phyloP scores from a whole-genome alignment of 35 echinoderm and acorn worm species.

The Diadema setosum region DNA sequence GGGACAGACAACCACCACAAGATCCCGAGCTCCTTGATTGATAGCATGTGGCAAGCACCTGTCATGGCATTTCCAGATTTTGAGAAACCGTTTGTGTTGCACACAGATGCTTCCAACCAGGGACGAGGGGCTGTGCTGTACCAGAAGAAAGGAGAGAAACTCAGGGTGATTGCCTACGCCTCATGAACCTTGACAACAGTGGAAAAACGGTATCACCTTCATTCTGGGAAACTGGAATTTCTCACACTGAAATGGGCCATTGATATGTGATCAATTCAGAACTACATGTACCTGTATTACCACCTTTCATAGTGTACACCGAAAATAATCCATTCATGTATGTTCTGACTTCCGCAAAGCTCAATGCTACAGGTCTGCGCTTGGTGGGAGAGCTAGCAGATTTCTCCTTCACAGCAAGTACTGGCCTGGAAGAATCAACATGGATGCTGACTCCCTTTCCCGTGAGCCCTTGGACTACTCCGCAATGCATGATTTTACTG shows the following conservation, averaged over 20 bases:
- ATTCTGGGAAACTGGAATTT: neutral
- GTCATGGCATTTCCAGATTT: conserved; percentile 48
- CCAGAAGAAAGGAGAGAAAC: conserved; percentile 16
- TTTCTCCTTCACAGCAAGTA: conserved; percentile 26
- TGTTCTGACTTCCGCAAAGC: neutral
- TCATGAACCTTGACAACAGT: conserved; percentile 29
- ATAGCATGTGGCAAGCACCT: neutral
- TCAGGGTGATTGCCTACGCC: conserved; percentile 37
- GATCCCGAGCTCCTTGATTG: neutral
- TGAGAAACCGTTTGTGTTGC: neutral
- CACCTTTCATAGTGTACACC: neutral
- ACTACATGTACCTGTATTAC: neutral
- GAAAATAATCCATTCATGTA: conserved; percentile 39
- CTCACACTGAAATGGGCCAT: conserved; percentile 19
- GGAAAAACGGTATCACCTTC: conserved; percentile 7
- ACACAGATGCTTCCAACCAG: conserved; percentile 37
- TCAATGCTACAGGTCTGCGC: conserved; percentile 11
- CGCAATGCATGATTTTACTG: neutral
- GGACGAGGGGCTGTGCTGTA: conserved; percentile 46
- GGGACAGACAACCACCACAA: conserved; percentile 12
- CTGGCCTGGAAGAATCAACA: neutral
- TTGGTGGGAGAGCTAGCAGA: conserved; percentile 14
- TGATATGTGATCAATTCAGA: neutral
- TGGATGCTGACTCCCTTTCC: conserved; percentile 6
- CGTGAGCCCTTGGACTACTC: neutral